These are phyloP conservation scores for Gallinago stenura DNA, from an alignment of 2,797 vertebrate species.

Conservation along the genomic window DNA sequence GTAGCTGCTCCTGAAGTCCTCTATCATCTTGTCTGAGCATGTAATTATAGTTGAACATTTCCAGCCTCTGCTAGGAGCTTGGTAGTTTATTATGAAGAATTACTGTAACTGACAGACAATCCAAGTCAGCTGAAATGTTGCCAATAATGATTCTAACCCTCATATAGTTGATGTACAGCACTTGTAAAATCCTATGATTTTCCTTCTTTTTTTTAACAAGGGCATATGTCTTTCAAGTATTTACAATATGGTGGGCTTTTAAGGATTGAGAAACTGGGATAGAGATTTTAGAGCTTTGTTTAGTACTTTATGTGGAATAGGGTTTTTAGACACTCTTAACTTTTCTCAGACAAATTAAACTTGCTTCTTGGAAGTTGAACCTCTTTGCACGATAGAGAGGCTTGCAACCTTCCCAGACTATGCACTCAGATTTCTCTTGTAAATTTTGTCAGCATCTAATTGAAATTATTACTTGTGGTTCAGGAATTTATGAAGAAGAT, in stretches of 20 bases:
- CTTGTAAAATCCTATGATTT: background rate
- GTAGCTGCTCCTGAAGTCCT: constrained; percentile 10
- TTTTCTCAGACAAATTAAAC: background rate
- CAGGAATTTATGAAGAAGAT: constrained; percentile 97
- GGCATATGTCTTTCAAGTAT: background rate
- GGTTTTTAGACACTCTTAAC: background rate
- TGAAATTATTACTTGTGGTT: constrained; percentile 46
- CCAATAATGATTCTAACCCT: background rate
- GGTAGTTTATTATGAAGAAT: background rate
- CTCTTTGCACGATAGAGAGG: background rate
- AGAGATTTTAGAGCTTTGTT: background rate
- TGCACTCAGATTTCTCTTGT: background rate
- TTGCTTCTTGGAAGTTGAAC: background rate
- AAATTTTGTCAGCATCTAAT: constrained; percentile 48
- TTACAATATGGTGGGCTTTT: background rate
- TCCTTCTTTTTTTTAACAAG: background rate
- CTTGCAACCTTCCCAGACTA: background rate
- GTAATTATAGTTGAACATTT: constrained; percentile 24
- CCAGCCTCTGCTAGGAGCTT: constrained; percentile 7
- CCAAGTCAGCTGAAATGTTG: background rate
- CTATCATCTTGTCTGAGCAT: constrained; percentile 29
- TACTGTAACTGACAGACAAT: background rate
- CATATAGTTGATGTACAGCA: background rate
- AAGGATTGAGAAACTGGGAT: background rate
- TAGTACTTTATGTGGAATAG: background rate